A percentile compares a stretch with the other conserved stretches of the same genome.
Evolutionary conservation across 2,888 invertebrate genomes (phyloP).

Genomic region (Archips crataeganus): DNA sequence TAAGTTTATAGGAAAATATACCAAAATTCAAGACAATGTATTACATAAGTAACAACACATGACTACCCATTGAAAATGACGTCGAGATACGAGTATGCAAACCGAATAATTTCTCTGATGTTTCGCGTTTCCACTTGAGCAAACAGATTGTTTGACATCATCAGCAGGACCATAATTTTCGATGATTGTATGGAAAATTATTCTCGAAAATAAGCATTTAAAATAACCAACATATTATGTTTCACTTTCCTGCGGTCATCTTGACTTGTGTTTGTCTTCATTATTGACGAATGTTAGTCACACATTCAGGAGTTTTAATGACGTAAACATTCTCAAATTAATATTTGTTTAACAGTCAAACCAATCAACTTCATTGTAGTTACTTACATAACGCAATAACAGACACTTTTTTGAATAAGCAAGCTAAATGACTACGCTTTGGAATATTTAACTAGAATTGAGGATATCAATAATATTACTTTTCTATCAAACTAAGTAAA

Average conservation of each 20-base stretch:
- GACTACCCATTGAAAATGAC: constrained; percentile 16
- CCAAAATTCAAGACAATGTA: constrained; percentile 2
- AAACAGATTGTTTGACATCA: constrained; percentile 29
- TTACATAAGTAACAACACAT: not conserved
- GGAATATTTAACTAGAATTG: not conserved
- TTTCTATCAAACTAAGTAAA: too few species aligned
- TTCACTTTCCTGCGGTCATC: constrained; percentile 2
- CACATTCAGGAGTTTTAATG: constrained; percentile 19
- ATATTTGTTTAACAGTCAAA: constrained; percentile 31
- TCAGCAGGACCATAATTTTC: constrained; percentile 2
- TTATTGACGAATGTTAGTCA: constrained; percentile 26
- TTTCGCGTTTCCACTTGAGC: constrained; percentile 19
- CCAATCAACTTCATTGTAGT: constrained; percentile 24
- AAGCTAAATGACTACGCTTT: not conserved
- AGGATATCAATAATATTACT: too few species aligned
- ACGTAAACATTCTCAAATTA: constrained; percentile 29
- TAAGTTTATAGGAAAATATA: too few species aligned
- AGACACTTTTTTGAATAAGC: not conserved
- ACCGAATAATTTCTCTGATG: constrained; percentile 21
- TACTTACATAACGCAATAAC: constrained; percentile 20
- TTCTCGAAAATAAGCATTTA: constrained; percentile 13
- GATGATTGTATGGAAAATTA: not conserved
- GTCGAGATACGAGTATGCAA: not conserved
- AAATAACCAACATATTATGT: constrained; percentile 5
- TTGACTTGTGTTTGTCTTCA: constrained; percentile 3